Base-by-base conservation (phyloP, 2,113 vertebrate genomes). In the Nibea coibor region DNA sequence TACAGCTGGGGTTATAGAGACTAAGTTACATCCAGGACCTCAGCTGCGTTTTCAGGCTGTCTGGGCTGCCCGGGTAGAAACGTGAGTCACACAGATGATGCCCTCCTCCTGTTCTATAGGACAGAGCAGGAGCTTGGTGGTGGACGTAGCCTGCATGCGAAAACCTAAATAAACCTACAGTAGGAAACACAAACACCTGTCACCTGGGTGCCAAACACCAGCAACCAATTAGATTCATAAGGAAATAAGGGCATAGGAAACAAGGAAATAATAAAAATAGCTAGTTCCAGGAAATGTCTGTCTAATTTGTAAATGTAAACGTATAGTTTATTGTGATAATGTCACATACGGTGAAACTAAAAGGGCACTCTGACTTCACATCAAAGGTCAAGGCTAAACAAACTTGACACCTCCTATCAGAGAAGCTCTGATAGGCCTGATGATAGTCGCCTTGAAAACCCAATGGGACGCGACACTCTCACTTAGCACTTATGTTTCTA, bases 121-220 rank as follows among this genome's bases (percentile, higher is more conserved):
- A 79, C 53, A 19, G 66, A 50, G 53, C 42, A 20, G 59, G 64
- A 77, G 83, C 22, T 24, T 65, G 67, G 35, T 14, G 47, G 78
- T 72, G 64, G 84, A 75, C 90, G 78, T 82, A 72, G 84, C 82
- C 85, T 86, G n/a, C 16, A n/a, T 87, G 90, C 89, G 86, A 93
- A 88, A 93, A 80, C 83, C 84, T 86, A 92, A 92, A 94, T 91
- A 92, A 94, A 92, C 86, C 81, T 48, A 53, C 59, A 57, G 70
- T 58, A 62, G 85, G 84, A 86, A 92, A 92, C 51, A 82, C 88
- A 92, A 92, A 92, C 88, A 93, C 80, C 70, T 91, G 88, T 84
- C 88, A 16, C 75, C 77, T 72, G 62, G 67, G 88, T 92, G 92
- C 88, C 73, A 93, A 94, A 91, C 88, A 88, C 78, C 69, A 78